Evolutionary conservation across 2,888 invertebrate genomes (phyloP).

Genomic region (Morinoia aosen): DNA sequence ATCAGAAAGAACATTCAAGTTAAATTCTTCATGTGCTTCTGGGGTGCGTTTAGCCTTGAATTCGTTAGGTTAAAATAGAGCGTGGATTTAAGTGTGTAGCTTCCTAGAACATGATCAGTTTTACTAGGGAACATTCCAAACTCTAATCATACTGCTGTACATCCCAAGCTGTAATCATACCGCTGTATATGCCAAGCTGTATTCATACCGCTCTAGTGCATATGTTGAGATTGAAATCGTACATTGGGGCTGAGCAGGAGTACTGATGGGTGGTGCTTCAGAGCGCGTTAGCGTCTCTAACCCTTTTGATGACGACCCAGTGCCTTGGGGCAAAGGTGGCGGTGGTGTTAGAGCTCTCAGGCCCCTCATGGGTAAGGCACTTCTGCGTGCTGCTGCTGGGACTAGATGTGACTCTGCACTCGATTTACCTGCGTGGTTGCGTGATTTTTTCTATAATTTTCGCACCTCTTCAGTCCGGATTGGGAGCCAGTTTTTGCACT

Average conservation of each 20-base stretch:
- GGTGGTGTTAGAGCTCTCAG: slow-evolving; percentile 1
- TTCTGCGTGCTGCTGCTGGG: not conserved
- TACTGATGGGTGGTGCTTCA: not conserved
- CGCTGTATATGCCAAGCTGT: too few species aligned
- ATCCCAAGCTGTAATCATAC: too few species aligned
- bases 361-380: slow-evolving; percentile 26
- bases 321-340: slow-evolving; percentile 25
- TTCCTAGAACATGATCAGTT: not conserved
- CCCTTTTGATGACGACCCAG: slow-evolving; percentile 70
- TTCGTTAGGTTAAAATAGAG: too few species aligned
- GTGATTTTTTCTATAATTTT: not conserved
- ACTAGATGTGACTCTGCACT: not conserved
- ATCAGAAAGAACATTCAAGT: too few species aligned
- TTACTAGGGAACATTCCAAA: not conserved
- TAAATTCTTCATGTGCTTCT: too few species aligned
- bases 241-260: not conserved
- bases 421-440: not conserved
- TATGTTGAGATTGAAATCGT: not conserved
- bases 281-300: slow-evolving; percentile 70
- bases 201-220: too few species aligned
- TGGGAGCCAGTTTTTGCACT: not conserved
- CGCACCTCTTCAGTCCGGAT: not conserved
- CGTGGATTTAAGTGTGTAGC: too few species aligned
- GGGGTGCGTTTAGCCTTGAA: too few species aligned
- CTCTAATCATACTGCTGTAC: too few species aligned